phyloP scores from a whole-genome alignment of 2,113 vertebrate genomes.

The Gallinago undulata region DNA sequence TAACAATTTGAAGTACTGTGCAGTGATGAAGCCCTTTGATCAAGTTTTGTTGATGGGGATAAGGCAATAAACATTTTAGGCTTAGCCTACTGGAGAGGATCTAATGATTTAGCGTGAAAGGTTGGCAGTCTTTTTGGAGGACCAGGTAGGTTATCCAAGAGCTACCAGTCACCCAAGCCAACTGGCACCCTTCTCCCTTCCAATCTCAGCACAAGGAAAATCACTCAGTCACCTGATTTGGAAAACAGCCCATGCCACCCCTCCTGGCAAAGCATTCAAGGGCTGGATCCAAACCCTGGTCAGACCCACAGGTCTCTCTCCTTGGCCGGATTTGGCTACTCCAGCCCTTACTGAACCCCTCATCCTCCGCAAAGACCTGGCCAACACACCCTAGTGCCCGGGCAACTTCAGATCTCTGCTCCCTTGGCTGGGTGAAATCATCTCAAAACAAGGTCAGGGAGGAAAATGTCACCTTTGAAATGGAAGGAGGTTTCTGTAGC shows the following conservation, averaged over 20 bases:
- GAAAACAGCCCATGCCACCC: neutral
- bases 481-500: slow-evolving; percentile 3
- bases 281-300: neutral
- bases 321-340: neutral
- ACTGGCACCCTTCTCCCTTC: neutral
- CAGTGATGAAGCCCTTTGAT: neutral
- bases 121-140: neutral
- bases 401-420: neutral
- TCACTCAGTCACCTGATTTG: accelerated
- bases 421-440: neutral
- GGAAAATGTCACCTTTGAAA: neutral
- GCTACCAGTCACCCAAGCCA: neutral
- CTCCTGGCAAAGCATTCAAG: neutral
- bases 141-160: neutral
- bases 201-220: neutral
- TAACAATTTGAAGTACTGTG: neutral
- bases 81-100: neutral
- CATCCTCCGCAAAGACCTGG: neutral
- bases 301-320: neutral
- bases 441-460: neutral
- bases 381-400: accelerated
- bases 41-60: accelerated
- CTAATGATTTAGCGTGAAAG: neutral
- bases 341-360: neutral
- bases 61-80: neutral